Evolutionary conservation across 2,797 vertebrate species (phyloP), one percentile per base, ranked within the genome.

Genomic region (Amazonetta brasiliensis): DNA sequence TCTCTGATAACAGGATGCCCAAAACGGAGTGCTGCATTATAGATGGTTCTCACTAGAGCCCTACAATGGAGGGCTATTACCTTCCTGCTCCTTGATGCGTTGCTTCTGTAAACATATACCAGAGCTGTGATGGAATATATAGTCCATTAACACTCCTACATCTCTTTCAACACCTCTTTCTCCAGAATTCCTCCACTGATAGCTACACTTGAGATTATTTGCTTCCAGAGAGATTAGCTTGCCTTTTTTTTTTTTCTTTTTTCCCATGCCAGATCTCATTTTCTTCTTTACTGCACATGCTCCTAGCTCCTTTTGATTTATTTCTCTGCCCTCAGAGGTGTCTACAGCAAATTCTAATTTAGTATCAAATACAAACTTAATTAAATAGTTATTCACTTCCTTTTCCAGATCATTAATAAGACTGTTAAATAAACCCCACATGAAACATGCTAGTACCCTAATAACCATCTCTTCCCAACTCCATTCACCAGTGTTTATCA

Each of bases 381-480:
- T 97, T 97, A 97, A 97, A 97, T 89, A 94, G 95, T 95, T 97
- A 95, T 96, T 97, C 97, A 96, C 94, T 96, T 94, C 94, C 87
- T 97, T 95, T 97, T 97, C 96, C 96, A 97, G 94, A 96, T 96
- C 97, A 97, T 97, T 98, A 98, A 97, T 97, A 96, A 97, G 96
- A 93, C 95, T 87, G 93, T 95, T 96, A 95, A 96, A 97, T 93
- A 95, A 96, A 92, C 64, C 92, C 68, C 90, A 72, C 62, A 78
- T 66, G 73, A 96, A 96, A 92, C 84, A 96, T 43, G 72, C 55
- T 0, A 3, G 81, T 87, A 93, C 78, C 92, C 94, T 93, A 94
- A 95, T 95, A 97, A 96, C 93, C 37, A 69, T 83, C 81, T 95
- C 87, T 94, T 94, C 93, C 85, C 66, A 73, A 63, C 67, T 96